Conservation (phyloP, 2,113 vertebrate genomes). For the Tragulus kanchil region DNA sequence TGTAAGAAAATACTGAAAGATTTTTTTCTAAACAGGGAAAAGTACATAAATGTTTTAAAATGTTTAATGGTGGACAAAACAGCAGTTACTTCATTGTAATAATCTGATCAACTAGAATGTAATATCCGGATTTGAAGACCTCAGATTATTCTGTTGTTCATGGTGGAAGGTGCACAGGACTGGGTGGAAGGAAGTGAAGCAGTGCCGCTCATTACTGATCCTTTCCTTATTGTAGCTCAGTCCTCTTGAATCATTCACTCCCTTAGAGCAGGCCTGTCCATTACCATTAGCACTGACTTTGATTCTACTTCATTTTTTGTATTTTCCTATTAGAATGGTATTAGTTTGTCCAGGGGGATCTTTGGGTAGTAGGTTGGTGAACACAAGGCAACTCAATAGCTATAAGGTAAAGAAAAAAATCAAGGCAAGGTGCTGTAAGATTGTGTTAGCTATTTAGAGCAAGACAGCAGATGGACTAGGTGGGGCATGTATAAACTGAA, state of each 20-base stretch:
- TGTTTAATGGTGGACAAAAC: conserved; percentile 31
- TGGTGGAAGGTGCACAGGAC: background rate
- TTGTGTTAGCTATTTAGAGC: background rate
- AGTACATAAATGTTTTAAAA: background rate
- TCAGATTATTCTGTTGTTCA: background rate
- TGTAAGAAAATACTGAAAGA: background rate
- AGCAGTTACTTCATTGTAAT: background rate
- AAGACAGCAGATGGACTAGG: conserved; percentile 1
- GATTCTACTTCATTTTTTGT: background rate
- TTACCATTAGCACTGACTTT: background rate
- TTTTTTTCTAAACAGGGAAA: conserved; percentile 41
- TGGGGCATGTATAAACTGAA: background rate
- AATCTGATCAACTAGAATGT: conserved; percentile 31
- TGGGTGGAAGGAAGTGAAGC: background rate
- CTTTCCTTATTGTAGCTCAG: background rate
- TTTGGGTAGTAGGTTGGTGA: background rate
- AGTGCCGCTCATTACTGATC: background rate
- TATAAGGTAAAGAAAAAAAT: background rate
- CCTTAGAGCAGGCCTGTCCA: background rate
- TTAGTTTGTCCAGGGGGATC: background rate
- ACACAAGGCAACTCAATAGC: background rate
- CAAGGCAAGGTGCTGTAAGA: background rate
- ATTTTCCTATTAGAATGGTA: background rate
- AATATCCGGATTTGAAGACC: background rate
- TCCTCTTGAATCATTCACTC: background rate